Conservation (phyloP, 2,888 invertebrate genomes). For the Pammene fasciana region DNA sequence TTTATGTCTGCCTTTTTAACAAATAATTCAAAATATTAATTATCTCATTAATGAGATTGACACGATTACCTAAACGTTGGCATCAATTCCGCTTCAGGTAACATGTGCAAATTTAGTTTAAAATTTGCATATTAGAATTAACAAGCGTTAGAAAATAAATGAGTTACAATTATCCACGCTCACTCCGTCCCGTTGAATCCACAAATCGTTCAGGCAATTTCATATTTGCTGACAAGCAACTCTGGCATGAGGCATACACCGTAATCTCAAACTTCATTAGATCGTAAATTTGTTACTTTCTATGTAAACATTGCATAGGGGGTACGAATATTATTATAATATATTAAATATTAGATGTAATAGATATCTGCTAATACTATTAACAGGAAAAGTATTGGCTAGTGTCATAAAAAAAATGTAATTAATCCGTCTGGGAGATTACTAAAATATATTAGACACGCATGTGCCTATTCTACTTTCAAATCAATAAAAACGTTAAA, state of each 20-base stretch:
- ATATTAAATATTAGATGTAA: no score
- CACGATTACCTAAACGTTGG: neutral
- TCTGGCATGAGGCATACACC: slow-evolving; percentile 23
- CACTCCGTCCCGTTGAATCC: neutral
- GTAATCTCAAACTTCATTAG: slow-evolving; percentile 21
- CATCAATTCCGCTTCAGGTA: neutral
- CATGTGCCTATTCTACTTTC: no score
- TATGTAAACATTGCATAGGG: neutral
- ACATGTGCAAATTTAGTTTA: slow-evolving; percentile 16
- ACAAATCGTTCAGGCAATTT: slow-evolving; percentile 9
- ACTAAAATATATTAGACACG: no score
- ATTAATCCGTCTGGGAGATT: no score
- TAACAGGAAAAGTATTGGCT: no score
- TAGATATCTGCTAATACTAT: neutral
- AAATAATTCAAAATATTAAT: no score
- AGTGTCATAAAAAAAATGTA: no score
- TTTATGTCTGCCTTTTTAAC: no score
- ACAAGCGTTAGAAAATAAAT: slow-evolving; percentile 31
- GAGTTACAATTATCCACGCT: slow-evolving; percentile 29
- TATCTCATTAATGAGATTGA: neutral
- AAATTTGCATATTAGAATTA: slow-evolving; percentile 23
- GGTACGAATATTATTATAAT: slow-evolving; percentile 16
- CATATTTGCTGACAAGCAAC: slow-evolving; percentile 24
- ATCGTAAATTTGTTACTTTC: slow-evolving; percentile 17
- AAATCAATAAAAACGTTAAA: no score